phyloP scores from a whole-genome alignment of 92 coral and sea anemone genomes.

The Zoanthus gigantus region DNA sequence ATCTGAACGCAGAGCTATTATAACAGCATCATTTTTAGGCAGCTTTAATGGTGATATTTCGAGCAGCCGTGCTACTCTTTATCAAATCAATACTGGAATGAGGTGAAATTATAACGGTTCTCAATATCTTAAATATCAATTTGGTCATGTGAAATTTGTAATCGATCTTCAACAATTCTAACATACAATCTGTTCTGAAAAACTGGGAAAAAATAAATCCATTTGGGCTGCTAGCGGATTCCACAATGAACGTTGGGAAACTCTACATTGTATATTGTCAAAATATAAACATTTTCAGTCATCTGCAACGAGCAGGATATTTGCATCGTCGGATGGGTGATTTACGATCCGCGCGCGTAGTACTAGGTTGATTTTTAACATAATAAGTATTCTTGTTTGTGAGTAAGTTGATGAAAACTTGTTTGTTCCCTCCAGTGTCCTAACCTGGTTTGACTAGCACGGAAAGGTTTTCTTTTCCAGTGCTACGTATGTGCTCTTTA shows the following conservation, averaged over 20 bases:
- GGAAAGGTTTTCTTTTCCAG: not conserved
- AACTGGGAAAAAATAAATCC: too few relatives aligned
- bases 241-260: not conserved
- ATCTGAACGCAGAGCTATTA: too few relatives aligned
- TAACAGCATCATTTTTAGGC: too few relatives aligned
- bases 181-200: not conserved
- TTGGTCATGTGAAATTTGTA: not conserved
- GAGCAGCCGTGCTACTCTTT: too few relatives aligned
- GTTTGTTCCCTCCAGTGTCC: not conserved
- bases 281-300: not conserved
- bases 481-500: too few relatives aligned
- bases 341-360: not conserved
- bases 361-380: not conserved
- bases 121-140: not conserved
- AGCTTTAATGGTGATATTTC: too few relatives aligned
- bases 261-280: not conserved
- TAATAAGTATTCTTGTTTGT: not conserved
- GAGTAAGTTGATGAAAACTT: not conserved
- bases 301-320: not conserved
- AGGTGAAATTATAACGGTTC: too few relatives aligned
- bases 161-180: not conserved
- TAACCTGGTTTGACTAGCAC: not conserved
- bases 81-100: too few relatives aligned
- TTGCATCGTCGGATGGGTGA: not conserved
- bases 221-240: not conserved